These are phyloP conservation scores for Dicaeum eximium DNA, from an alignment of 2,113 vertebrate genomes.

Conservation along the genomic window DNA sequence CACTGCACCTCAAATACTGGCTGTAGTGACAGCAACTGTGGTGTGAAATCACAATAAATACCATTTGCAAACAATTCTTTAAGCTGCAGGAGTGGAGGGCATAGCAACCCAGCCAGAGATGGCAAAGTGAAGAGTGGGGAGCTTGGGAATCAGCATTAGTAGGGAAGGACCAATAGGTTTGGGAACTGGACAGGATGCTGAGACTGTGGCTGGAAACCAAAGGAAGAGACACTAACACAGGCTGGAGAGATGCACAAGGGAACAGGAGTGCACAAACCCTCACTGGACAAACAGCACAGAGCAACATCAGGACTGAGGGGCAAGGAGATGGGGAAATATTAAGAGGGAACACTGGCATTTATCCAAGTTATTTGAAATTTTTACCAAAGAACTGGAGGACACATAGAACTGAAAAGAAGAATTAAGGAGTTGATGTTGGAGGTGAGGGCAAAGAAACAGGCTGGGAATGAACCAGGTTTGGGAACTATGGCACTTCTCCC, in stretches of 20 bases:
- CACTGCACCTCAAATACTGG: neutral
- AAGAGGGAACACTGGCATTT: neutral
- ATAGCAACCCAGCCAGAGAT: neutral
- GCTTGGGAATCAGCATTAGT: neutral
- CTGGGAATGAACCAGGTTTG: neutral
- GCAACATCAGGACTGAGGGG: neutral
- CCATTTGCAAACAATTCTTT: neutral
- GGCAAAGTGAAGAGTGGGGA: neutral
- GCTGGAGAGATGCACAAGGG: neutral
- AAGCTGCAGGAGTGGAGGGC: neutral
- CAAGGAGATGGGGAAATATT: neutral
- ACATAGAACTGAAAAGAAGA: neutral
- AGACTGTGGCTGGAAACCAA: neutral
- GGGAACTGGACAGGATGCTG: neutral
- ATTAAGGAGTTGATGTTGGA: neutral
- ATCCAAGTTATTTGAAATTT: neutral
- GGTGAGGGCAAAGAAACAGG: neutral
- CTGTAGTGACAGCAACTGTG: neutral
- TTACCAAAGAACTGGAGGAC: neutral
- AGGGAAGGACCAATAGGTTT: neutral
- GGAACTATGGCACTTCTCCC: neutral
- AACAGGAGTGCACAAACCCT: neutral
- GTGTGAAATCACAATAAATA: neutral
- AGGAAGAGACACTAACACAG: fast-evolving
- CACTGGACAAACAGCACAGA: neutral